Base-by-base conservation (phyloP, 92 coral and sea anemone species). In the Bergia sp. region DNA sequence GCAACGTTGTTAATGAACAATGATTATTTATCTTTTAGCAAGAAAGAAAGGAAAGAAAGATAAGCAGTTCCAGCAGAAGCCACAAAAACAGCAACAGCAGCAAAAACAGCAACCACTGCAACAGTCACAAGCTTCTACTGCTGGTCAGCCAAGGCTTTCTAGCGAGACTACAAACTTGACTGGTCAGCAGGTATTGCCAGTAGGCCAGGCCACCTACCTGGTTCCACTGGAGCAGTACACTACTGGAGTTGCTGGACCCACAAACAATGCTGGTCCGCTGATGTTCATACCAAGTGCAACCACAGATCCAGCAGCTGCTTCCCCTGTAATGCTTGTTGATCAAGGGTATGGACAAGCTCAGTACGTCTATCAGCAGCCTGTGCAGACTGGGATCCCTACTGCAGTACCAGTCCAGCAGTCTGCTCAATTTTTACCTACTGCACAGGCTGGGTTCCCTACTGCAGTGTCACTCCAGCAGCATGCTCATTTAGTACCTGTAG, bases 251-350 rank as follows among this genome's bases (percentile, higher is more conserved):
- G 73, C 61, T 12, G 86, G 39, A n/a, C 47, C 87, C 45, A 23
- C 87, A 84, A 50, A 38, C 75, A 71, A 37, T 37, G 66, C 78
- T 69, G 77, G 44, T 71, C 87, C 71, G 79, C 16, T 84, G 79
- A 71, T 84, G 79, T 84, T 69, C 65, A 72, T 84, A n/a, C n/a
- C n/a, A n/a, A n/a, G n/a, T n/a, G n/a, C n/a, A n/a, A n/a, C n/a
- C 38, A 79, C 87, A 29, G 61, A 65, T 13, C 86, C 76, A 37
- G 41, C 29, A 42, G 65, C 36, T 84, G 78, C 37, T 23, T 45
- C 53, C 39, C 47, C 87, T 0, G 64, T 71, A 45, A 3, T 84
- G 75, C 41, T 43, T 53, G 79, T 84, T 38, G 77, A 84, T 1
- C 87, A 84, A 39, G 12, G 4, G 8, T 7, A n/a, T n/a, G n/a